These are phyloP conservation scores for Elanoides forficatus DNA, from an alignment of 2,113 vertebrate genomes.

Conservation along the genomic window DNA sequence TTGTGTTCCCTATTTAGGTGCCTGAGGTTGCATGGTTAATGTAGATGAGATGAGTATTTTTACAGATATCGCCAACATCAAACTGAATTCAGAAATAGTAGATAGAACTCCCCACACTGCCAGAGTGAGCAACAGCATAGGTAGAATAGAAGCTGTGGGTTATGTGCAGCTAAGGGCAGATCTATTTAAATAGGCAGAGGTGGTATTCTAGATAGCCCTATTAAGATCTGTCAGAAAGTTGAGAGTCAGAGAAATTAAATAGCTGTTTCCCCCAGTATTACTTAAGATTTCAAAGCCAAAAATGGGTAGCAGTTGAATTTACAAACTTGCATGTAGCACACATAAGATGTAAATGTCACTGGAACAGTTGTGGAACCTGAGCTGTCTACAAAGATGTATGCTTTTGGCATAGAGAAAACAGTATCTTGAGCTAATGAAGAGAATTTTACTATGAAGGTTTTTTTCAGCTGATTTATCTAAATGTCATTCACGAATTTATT, in stretches of 20 bases:
- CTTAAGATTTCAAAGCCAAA: background rate
- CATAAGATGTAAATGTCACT: constrained; percentile 4
- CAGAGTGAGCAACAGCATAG: background rate
- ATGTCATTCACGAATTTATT: background rate
- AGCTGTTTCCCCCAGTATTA: background rate
- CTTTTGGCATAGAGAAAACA: background rate
- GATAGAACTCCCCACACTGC: background rate
- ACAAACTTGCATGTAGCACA: background rate
- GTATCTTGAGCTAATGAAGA: background rate
- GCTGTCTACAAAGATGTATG: background rate
- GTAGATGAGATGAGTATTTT: background rate
- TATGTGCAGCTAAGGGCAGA: background rate
- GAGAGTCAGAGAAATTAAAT: background rate
- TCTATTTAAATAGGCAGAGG: background rate
- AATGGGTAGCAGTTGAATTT: background rate
- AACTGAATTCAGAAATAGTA: background rate
- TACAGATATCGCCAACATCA: background rate
- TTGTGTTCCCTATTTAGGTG: background rate
- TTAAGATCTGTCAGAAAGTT: background rate
- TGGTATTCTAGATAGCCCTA: background rate
- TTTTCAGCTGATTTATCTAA: background rate
- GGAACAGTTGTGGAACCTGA: background rate
- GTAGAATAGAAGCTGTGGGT: background rate
- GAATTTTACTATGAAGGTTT: background rate
- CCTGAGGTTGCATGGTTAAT: background rate